Percentiles rank a stretch among this genome's conserved stretches.
These are phyloP conservation scores for Lissonota sp. DNA, from an alignment of 2,888 invertebrate species.

Conservation along the genomic window DNA sequence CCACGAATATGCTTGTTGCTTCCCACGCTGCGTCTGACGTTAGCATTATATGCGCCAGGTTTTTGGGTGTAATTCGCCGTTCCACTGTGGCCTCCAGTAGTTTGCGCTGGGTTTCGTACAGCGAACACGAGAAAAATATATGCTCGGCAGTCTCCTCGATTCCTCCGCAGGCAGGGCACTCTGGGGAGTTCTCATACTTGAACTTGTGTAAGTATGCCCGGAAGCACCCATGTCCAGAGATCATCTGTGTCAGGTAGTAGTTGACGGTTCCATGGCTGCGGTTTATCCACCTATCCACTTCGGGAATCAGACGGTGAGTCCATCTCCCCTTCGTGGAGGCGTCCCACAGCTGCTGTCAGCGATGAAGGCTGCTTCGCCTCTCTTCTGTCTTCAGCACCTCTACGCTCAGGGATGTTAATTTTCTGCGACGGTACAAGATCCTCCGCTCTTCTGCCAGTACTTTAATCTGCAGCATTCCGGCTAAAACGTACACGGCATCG, in stretches of 20 bases:
- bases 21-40: too few relatives aligned
- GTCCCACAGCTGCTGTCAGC: conserved; percentile 71
- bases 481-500: conserved; percentile 53
- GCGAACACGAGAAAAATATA: neutral
- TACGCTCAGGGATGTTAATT: too few relatives aligned
- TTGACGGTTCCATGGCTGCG: conserved; percentile 29
- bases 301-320: conserved; percentile 63
- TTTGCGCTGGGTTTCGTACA: neutral
- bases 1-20: too few relatives aligned
- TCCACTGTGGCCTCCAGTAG: neutral
- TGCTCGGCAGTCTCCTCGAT: neutral
- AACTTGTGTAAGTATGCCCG: neutral
- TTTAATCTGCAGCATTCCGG: conserved; percentile 47
- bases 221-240: conserved; percentile 44
- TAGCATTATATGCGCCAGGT: too few relatives aligned
- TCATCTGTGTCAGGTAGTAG: conserved; percentile 38
- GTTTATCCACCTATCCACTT: conserved; percentile 7
- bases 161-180: neutral
- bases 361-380: neutral
- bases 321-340: conserved; percentile 72
- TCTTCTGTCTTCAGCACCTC: conserved; percentile 13
- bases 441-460: conserved; percentile 51
- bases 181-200: too few relatives aligned
- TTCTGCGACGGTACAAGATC: conserved; percentile 10
- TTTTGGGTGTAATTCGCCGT: neutral